These are phyloP conservation scores for Dreissena rostriformis DNA, from an alignment of 1,140 invertebrate species.

Conservation along the genomic window DNA sequence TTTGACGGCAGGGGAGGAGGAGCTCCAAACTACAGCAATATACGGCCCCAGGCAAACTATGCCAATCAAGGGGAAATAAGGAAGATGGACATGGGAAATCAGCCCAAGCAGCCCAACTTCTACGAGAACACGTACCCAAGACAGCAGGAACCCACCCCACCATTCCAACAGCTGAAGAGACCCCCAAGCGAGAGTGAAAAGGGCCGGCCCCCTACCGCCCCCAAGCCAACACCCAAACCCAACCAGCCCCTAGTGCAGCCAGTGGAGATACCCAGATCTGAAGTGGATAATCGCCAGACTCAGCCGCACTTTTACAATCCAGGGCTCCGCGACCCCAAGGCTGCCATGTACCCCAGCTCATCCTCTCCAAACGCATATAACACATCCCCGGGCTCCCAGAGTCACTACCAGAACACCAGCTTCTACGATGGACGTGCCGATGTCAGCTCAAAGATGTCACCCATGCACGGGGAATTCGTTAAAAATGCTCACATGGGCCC, in stretches of 20 bases:
- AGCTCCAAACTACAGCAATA: constrained; percentile 64
- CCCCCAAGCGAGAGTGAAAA: constrained; percentile 60
- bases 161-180: constrained; percentile 72
- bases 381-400: constrained; percentile 21
- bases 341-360: constrained; percentile 12
- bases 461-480: constrained; percentile 27
- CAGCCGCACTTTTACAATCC: constrained; percentile 74
- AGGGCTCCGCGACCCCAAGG: constrained; percentile 46
- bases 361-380: constrained; percentile 45
- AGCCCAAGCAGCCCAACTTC: constrained; percentile 72
- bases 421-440: constrained; percentile 46
- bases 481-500: constrained; percentile 62
- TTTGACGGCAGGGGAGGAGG: constrained; percentile 58
- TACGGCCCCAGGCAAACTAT: constrained; percentile 58
- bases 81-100: constrained; percentile 67
- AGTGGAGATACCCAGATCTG: constrained; percentile 68
- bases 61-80: constrained; percentile 68
- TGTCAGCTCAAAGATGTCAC: constrained; percentile 34
- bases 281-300: constrained; percentile 71
- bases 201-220: constrained; percentile 57
- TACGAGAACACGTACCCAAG: constrained; percentile 76
- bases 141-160: constrained; percentile 65
- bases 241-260: constrained; percentile 63
- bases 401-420: constrained; percentile 50
- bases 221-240: constrained; percentile 74